phyloP scores from a whole-genome alignment of 2,888 invertebrate genomes.

The Spodoptera littoralis region DNA sequence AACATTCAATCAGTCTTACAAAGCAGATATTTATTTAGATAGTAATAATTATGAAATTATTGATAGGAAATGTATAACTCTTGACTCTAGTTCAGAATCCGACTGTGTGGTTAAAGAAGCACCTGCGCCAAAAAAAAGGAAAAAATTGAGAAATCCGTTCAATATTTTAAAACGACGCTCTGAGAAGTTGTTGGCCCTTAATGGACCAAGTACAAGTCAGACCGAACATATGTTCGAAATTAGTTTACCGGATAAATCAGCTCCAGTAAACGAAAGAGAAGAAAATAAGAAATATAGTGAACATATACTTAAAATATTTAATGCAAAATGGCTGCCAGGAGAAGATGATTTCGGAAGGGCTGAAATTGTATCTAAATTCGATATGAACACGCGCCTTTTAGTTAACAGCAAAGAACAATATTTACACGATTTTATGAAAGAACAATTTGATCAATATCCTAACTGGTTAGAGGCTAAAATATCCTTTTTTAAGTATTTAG shows the following conservation, averaged over 20 bases:
- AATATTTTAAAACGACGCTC: slow-evolving; percentile 74
- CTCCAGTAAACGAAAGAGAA: not conserved
- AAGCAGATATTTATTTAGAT: slow-evolving; percentile 75
- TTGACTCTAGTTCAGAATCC: slow-evolving; percentile 78
- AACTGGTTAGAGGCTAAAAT: slow-evolving; percentile 80
- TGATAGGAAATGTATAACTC: slow-evolving; percentile 69
- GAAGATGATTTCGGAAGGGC: slow-evolving; percentile 77
- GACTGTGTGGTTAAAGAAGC: slow-evolving; percentile 69
- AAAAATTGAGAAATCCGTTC: slow-evolving; percentile 79
- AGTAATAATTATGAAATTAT: slow-evolving; percentile 67
- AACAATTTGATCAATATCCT: slow-evolving; percentile 60
- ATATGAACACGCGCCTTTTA: slow-evolving; percentile 53
- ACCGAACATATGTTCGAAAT: not conserved
- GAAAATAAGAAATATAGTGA: slow-evolving; percentile 52
- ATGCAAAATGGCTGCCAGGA: slow-evolving; percentile 72
- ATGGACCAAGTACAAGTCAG: slow-evolving; percentile 44
- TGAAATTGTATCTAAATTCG: slow-evolving; percentile 63
- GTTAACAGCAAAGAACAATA: slow-evolving; percentile 68
- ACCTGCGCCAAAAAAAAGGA: slow-evolving; percentile 51
- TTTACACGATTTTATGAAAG: slow-evolving; percentile 71
- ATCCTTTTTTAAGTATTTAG: slow-evolving; percentile 70
- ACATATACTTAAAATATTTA: slow-evolving; percentile 58
- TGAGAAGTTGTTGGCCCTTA: slow-evolving; percentile 48
- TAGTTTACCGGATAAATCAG: slow-evolving; percentile 19
- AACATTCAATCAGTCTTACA: slow-evolving; percentile 77